Evolutionary conservation across 2,888 invertebrate species (phyloP).

Genomic region (Drosophila robusta): DNA sequence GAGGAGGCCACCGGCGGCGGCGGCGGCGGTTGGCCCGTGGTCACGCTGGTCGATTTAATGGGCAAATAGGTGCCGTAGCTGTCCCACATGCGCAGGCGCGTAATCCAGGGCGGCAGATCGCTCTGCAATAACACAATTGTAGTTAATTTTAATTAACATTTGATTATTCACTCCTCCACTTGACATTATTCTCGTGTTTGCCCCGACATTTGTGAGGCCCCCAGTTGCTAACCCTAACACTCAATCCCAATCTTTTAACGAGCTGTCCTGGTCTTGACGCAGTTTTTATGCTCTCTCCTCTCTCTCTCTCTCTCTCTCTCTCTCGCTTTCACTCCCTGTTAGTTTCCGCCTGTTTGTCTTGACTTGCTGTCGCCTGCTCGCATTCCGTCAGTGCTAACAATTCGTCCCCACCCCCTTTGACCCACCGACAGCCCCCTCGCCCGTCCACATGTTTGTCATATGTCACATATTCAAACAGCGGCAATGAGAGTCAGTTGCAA

Average conservation of each 20-base stretch:
- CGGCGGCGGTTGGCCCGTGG: constrained; percentile 82
- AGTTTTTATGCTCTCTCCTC: constrained; percentile 2
- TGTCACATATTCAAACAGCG: constrained; percentile 76
- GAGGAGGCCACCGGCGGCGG: constrained; percentile 82
- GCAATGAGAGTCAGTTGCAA: constrained; percentile 60
- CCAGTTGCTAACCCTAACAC: constrained; percentile 2
- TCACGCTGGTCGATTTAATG: constrained; percentile 83
- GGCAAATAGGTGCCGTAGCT: constrained; percentile 87
- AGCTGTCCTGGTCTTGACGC: not conserved
- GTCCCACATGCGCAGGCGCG: constrained; percentile 91
- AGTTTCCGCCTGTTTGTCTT: constrained; percentile 37
- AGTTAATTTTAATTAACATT: too few relatives aligned
- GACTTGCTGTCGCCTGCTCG: constrained; percentile 30
- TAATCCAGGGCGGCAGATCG: constrained; percentile 87
- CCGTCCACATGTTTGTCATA: constrained; percentile 50
- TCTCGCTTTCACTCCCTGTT: constrained; percentile 37
- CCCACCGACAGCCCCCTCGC: not conserved
- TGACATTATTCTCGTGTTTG: too few relatives aligned
- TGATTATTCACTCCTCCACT: too few relatives aligned
- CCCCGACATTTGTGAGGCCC: not conserved
- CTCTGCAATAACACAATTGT: constrained; percentile 64
- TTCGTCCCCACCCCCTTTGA: constrained; percentile 2
- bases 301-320: constrained; percentile 9
- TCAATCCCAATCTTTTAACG: not conserved
- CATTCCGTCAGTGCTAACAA: constrained; percentile 46